Conservation (phyloP, 2,888 invertebrate genomes). For the Arrhopalites spinosus region DNA sequence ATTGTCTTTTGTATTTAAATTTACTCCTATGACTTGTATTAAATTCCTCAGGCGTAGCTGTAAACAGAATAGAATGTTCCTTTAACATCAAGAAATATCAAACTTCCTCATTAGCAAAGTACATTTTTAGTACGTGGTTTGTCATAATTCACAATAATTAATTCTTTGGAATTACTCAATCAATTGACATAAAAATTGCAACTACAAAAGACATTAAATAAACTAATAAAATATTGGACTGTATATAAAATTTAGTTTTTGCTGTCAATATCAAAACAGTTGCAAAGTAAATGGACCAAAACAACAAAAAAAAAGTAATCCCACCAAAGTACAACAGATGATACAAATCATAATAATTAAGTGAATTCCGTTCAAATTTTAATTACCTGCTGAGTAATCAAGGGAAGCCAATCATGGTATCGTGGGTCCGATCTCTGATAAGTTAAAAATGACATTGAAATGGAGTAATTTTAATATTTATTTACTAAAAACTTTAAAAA, state of each 20-base stretch:
- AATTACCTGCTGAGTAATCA: conserved; percentile 79
- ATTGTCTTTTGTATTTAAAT: conserved; percentile 59
- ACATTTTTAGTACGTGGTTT: too few species aligned
- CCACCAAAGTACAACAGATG: not conserved
- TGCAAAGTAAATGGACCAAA: not conserved
- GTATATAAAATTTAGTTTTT: not conserved
- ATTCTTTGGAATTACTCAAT: too few species aligned
- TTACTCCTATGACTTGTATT: conserved; percentile 73
- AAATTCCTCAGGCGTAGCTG: conserved; percentile 69
- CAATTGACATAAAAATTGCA: too few species aligned
- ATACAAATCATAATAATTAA: not conserved
- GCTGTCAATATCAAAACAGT: not conserved
- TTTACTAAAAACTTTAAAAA: too few species aligned
- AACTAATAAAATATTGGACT: not conserved
- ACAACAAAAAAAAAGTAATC: not conserved
- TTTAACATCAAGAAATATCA: not conserved
- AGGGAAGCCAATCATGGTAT: conserved; percentile 78
- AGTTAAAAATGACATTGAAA: conserved; percentile 56
- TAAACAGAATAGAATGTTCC: conserved; percentile 22
- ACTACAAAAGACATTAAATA: too few species aligned
- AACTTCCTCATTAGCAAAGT: not conserved
- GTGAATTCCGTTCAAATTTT: not conserved
- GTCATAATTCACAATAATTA: too few species aligned
- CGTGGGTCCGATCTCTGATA: conserved; percentile 63
- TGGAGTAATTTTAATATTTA: too few species aligned